Evolutionary conservation across 1,140 invertebrate genomes (phyloP).

Genomic region (Chironomus striatipennis): DNA sequence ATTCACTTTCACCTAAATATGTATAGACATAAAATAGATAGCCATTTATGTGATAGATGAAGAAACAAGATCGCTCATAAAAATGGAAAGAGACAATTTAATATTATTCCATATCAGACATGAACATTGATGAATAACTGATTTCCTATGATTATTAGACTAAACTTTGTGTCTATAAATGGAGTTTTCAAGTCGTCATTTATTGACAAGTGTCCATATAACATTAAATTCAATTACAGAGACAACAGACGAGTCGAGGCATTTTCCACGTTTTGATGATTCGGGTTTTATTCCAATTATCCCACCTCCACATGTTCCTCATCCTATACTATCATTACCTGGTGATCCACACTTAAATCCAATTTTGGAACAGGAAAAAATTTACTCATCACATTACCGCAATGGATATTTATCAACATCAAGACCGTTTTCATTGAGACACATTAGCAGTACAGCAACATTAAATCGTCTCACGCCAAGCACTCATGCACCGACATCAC

Average conservation of each 20-base stretch:
- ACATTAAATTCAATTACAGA: background rate
- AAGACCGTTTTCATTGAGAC: background rate
- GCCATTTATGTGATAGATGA: background rate
- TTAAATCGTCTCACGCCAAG: background rate
- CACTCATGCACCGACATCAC: background rate
- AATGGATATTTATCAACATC: conserved; percentile 3
- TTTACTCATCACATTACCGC: background rate
- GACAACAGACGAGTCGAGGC: background rate
- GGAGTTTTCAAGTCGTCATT: background rate
- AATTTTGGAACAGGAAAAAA: background rate
- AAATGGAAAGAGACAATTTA: background rate
- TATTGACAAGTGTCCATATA: conserved; percentile 4
- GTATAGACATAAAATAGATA: too few species aligned
- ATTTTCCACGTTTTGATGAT: background rate
- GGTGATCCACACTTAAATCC: background rate
- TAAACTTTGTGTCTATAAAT: background rate
- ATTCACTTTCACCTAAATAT: conserved; percentile 3
- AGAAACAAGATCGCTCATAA: background rate
- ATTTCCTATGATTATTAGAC: background rate
- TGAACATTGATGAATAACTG: background rate
- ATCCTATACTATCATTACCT: background rate
- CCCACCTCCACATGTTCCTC: background rate
- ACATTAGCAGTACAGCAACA: background rate
- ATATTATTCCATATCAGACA: conserved; percentile 3
- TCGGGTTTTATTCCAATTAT: background rate